Base-by-base conservation (phyloP, 2,113 vertebrate species). In the Burhinus oedicnemus region DNA sequence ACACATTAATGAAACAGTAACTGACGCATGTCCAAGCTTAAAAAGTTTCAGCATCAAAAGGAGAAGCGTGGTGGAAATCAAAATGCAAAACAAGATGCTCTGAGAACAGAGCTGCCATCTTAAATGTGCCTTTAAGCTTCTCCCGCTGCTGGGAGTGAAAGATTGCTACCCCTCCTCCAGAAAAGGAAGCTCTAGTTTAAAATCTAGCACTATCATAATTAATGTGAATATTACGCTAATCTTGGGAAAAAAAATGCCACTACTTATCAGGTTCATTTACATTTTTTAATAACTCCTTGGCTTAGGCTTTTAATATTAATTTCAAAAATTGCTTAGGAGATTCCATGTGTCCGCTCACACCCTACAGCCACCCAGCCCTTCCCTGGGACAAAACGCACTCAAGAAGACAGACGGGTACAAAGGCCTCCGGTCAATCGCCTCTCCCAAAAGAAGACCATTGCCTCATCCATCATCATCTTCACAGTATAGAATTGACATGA, bases 241-340 rank as follows among this genome's bases (percentile, higher is more conserved):
- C 82, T 36, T 40, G 27, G 38, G 36, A 40, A 14, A 42, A 42
- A 55, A 85, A 65, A 38, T 19, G 15, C 25, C 19, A 79, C 19
- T 54, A 13, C 75, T 80, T 86, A 85, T 57, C 78, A 85, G 40
- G 10, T 83, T 96, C 15, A 79, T 95, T 90, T 94, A 89, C 60
- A 87, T 78, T 90, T 94, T 90, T 89, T 84, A 94, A 78, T 89
- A 89, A 94, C n/a, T 95, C 36, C 21, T 89, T 88, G 32, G 49
- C 55, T 97, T 84, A 44, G 18, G 30, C 30, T 96, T 90, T 93
- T 87, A 42, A 55, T 55, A 85, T 9, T 83, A 44, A 51, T 88
- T 90, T 86, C 47, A 1, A 80, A 77, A 87, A 94, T 74, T 86
- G 81, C 76, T 77, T 72, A 38, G 44, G 51, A 78, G 20, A 18